Base-by-base conservation (phyloP, 2,888 invertebrate genomes). In the Bellardia pandia region DNA sequence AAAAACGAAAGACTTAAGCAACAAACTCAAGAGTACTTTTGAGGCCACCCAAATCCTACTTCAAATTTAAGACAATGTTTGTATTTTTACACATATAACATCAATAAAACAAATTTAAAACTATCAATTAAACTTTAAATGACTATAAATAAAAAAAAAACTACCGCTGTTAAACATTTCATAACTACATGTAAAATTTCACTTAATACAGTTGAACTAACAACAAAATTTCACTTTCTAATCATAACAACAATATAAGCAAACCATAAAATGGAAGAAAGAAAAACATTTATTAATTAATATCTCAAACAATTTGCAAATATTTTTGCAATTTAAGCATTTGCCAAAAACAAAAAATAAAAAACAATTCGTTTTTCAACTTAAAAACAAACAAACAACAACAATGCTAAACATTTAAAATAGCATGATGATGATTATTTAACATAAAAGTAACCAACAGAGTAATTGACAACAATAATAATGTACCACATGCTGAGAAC, bases 381-480 rank as follows among this genome's bases (percentile, higher is more conserved):
- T 1, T 37, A 37, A 37, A 37, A 37, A 37, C 40, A 37, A 37
- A n/a, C 9, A 64, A 30, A 33, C 37, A 66, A 66, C 58, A 58
- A 60, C 37, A 51, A 64, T 40, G n/a, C 9, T 9, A n/a, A 81
- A 74, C 45, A 75, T 68, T 81, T 68, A 58, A 74, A 37, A 30
- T 82, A 79, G 81, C 85, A 79, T 87, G 77, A 33, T 51, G 82
- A 82, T 75, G 81, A 78, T 85, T 82, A 82, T 85, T 87, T 78
- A 78, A 78, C 81, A 85, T 85, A 85, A 87, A 87, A 77, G 77
- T 60, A 66, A 85, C 81, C 87, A 82, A 82, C 87, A 64, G 85
- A 42, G 87, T 82, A 85, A 87, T 85, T 87, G 85, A 87, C 87
- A 87, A 87, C 87, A 87, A 87, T 87, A 87, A 87, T 87, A 87